Percentiles rank a stretch among this genome's conserved stretches.
These are phyloP conservation scores for Craseonycteris thonglongyai DNA, from an alignment of 2,113 vertebrate genomes.

Conservation along the genomic window DNA sequence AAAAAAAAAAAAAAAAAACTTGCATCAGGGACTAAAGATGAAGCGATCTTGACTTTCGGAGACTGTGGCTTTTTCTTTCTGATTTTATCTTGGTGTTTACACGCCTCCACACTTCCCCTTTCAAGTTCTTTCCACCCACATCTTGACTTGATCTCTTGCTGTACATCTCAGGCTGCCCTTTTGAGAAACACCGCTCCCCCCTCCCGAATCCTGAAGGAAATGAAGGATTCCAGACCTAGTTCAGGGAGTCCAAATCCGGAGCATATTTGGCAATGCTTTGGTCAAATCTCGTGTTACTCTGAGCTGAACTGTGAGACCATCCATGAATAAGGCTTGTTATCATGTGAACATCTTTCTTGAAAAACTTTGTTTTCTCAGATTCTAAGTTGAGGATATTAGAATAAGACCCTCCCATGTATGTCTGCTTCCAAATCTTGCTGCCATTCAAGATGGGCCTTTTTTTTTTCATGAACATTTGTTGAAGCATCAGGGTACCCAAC, in stretches of 20 bases:
- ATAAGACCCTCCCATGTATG: neutral
- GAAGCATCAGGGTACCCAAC: neutral
- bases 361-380: neutral
- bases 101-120: neutral
- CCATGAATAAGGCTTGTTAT: neutral
- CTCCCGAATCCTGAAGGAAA: neutral
- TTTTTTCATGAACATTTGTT: neutral
- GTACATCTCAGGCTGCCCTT: neutral
- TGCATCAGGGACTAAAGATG: no score
- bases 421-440: neutral
- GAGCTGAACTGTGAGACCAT: neutral
- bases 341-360: neutral
- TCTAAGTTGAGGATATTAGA: neutral
- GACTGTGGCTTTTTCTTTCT: neutral
- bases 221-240: neutral
- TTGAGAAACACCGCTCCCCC: neutral
- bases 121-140: neutral
- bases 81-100: neutral
- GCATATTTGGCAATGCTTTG: fast-evolving
- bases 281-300: neutral
- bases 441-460: neutral
- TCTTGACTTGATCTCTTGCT: neutral
- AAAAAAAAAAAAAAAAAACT: no score
- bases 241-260: neutral
- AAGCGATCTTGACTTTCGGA: neutral